Evolutionary conservation across 1,140 invertebrate genomes (phyloP).

Genomic region (Drosophila insularis): DNA sequence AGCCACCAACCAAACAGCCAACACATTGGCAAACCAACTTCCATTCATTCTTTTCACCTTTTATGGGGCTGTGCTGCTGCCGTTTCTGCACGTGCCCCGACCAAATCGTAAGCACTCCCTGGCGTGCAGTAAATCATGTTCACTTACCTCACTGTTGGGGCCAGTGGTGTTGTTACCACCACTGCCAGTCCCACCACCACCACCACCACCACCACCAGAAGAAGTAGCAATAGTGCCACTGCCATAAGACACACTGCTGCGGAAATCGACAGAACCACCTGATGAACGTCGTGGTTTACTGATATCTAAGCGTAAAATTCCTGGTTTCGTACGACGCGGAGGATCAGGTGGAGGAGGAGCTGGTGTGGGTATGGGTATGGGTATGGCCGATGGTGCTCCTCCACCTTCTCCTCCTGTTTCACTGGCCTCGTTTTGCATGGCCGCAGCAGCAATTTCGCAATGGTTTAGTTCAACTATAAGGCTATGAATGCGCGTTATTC

Average conservation of each 20-base stretch:
- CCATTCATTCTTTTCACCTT: background rate
- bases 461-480: background rate
- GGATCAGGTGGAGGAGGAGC: slow-evolving; percentile 23
- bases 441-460: slow-evolving; percentile 11
- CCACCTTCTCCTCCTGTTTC: slow-evolving; percentile 1
- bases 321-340: slow-evolving; percentile 71
- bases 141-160: slow-evolving; percentile 80
- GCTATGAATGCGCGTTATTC: slow-evolving; percentile 35
- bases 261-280: slow-evolving; percentile 83
- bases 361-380: no score
- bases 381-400: slow-evolving; percentile 10
- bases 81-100: slow-evolving; percentile 36
- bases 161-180: slow-evolving; percentile 45
- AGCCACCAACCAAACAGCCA: background rate
- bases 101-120: slow-evolving; percentile 75
- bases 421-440: slow-evolving; percentile 51
- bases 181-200: slow-evolving; percentile 28
- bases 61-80: background rate
- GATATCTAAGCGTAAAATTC: slow-evolving; percentile 83
- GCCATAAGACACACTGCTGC: slow-evolving; percentile 45
- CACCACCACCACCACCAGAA: background rate
- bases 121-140: slow-evolving; percentile 66
- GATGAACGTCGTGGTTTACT: slow-evolving; percentile 83
- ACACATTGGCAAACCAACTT: slow-evolving; percentile 3
- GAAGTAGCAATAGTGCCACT: slow-evolving; percentile 8